Conservation (phyloP, 2,113 vertebrate species). For the Alces alces region DNA sequence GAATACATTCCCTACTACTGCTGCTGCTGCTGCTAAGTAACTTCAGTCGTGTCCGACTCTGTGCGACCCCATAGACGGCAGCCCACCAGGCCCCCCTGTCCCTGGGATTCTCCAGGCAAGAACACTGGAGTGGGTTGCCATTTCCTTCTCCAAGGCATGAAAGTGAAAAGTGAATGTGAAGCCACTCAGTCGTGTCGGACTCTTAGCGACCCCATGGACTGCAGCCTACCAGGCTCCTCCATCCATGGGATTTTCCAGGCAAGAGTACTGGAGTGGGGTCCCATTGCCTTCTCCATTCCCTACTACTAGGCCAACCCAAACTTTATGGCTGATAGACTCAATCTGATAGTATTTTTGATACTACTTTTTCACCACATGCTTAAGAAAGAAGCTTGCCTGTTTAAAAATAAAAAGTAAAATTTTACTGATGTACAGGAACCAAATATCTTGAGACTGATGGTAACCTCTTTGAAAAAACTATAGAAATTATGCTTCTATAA, state of each 20-base stretch:
- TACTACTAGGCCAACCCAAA: background rate
- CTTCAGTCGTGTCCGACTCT: background rate
- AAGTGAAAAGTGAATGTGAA: background rate
- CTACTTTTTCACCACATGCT: background rate
- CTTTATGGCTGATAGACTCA: background rate
- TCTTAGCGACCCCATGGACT: background rate
- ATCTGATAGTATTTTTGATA: background rate
- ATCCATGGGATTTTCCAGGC: background rate
- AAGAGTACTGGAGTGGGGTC: background rate
- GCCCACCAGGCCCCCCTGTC: fast-evolving
- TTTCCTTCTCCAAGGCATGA: background rate
- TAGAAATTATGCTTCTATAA: background rate
- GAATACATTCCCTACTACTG: background rate
- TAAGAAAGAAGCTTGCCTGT: background rate
- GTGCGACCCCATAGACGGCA: fast-evolving
- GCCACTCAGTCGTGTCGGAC: fast-evolving
- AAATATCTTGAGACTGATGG: background rate
- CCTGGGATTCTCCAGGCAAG: background rate
- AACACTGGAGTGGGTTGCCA: background rate
- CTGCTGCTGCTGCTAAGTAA: background rate
- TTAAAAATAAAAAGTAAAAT: background rate
- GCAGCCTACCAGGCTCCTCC: background rate
- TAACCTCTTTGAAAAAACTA: background rate
- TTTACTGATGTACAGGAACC: background rate
- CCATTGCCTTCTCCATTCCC: background rate